Evolutionary conservation across 2,888 invertebrate genomes (phyloP).

Genomic region (Hololepta plana): DNA sequence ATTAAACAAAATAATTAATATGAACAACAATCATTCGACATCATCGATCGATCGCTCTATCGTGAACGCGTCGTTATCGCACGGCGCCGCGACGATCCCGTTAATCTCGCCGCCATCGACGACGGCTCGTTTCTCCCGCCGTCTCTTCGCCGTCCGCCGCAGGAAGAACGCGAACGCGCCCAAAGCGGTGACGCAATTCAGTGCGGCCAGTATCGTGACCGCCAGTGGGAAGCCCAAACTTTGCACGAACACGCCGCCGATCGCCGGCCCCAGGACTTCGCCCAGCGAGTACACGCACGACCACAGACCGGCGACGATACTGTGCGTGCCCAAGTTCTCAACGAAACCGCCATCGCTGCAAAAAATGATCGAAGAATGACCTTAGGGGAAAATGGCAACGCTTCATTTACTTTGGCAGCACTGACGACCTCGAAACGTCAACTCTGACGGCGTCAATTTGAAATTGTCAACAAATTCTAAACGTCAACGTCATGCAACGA

Average conservation of each 20-base stretch:
- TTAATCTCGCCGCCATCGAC: constrained; percentile 1
- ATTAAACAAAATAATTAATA: too few relatives aligned
- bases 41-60: too few relatives aligned
- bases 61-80: background rate
- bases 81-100: background rate
- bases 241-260: constrained; percentile 44
- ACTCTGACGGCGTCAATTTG: too few relatives aligned
- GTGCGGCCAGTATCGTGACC: constrained; percentile 41
- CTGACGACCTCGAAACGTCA: too few relatives aligned
- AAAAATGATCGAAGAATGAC: too few relatives aligned
- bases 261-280: constrained; percentile 46
- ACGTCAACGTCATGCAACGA: too few relatives aligned
- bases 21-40: too few relatives aligned
- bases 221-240: constrained; percentile 48
- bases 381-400: too few relatives aligned
- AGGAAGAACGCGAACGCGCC: too few relatives aligned
- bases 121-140: constrained; percentile 1
- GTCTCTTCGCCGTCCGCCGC: too few relatives aligned
- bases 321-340: constrained; percentile 49
- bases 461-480: too few relatives aligned
- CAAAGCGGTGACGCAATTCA: constrained; percentile 37
- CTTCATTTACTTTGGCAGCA: too few relatives aligned
- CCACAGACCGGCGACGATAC: constrained; percentile 58
- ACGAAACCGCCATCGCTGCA: constrained; percentile 40
- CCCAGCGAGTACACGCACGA: constrained; percentile 56